Evolutionary conservation across 2,113 vertebrate genomes (phyloP), one percentile per base, ranked within the genome.

Genomic region (Triplophysa rosa): DNA sequence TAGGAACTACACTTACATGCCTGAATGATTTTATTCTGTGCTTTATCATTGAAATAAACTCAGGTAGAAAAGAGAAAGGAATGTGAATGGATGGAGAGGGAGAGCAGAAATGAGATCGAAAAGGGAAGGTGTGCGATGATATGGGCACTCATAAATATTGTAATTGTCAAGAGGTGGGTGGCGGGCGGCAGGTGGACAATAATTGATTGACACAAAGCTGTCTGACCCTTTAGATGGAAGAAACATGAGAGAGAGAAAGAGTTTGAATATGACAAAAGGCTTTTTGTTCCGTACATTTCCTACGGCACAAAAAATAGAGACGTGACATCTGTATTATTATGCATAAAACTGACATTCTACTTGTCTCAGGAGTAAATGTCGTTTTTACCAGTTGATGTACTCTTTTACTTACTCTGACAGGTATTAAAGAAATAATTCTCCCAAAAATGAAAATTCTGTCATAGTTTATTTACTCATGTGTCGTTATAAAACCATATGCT

Each of bases 71-170:
- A 45, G 84, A 86, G 84, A 83, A 90, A 86, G 71, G 82, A 86
- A 58, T 49, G 3, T 45, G 16, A 67, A 47, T 37, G 21, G 26
- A 73, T 58, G 66, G 52, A 68, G 49, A 66, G 37, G 24, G 24
- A 67, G n/a, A 47, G 56, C 23, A 33, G 68, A 33, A 71, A 74
- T 37, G 71, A 63, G 70, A 69, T 45, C 58, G 79, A 83, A 63
- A 71, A 23, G 40, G 56, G 33, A 78, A 16, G 45, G 67, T 29
- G 47, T 52, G 86, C 82, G 73, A 62, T 65, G 66, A 88, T 90
- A 90, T 83, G 83, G 83, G 87, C 79, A 87, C 91, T 93, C 90
- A 93, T 92, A 90, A 90, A 92, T 92, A 92, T 92, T 91, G 88
- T 92, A 91, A 92, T 93, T 90, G 87, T 90, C 82, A 85, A 85